Percentiles rank a stretch among this genome's conserved stretches.
Conservation (phyloP, 1,140 invertebrate genomes). For the Pachypsylla venusta region DNA sequence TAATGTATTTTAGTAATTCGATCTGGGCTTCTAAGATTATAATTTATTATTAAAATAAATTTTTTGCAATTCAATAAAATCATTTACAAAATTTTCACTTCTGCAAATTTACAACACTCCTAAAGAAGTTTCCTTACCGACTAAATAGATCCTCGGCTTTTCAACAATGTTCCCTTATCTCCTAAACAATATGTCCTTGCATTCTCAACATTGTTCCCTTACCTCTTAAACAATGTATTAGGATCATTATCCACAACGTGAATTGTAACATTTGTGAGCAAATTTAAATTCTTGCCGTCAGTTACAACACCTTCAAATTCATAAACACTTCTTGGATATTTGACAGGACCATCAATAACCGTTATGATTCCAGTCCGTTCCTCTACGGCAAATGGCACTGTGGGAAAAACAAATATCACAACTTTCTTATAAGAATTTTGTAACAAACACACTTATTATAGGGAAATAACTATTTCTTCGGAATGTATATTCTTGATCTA, state of each 20-base stretch:
- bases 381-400: conserved; percentile 80
- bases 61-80: too few relatives aligned
- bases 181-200: too few relatives aligned
- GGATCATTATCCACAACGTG: conserved; percentile 58
- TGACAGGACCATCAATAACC: conserved; percentile 55
- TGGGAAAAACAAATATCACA: conserved; percentile 29
- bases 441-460: not conserved
- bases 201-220: too few relatives aligned
- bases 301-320: conserved; percentile 68
- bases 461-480: too few relatives aligned
- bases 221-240: conserved; percentile 49
- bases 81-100: too few relatives aligned
- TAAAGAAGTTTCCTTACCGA: too few relatives aligned
- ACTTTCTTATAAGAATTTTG: conserved; percentile 2
- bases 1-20: too few relatives aligned
- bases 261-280: conserved; percentile 65
- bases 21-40: too few relatives aligned
- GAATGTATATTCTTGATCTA: not conserved
- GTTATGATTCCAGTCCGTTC: conserved; percentile 73
- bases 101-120: too few relatives aligned
- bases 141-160: too few relatives aligned
- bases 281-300: conserved; percentile 43
- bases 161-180: too few relatives aligned
- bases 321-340: conserved; percentile 49
- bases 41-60: too few relatives aligned